Conservation (phyloP, 2,797 vertebrate genomes). For the Rallus crepitans region DNA sequence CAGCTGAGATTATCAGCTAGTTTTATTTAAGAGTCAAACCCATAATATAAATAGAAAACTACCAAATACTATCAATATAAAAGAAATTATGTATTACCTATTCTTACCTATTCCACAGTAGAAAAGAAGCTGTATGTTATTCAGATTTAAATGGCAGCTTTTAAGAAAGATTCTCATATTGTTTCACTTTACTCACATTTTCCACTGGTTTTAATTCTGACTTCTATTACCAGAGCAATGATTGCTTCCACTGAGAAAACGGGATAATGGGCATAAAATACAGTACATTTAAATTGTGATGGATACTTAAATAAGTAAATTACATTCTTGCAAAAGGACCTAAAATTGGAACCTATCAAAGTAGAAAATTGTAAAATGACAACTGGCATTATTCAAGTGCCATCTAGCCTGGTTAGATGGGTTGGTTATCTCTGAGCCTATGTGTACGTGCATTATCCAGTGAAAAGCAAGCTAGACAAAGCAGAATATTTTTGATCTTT, state of each 20-base stretch:
- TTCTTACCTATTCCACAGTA: background rate
- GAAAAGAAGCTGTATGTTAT: background rate
- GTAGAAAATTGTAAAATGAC: background rate
- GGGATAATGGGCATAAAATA: background rate
- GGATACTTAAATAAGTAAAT: background rate
- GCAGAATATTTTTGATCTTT: background rate
- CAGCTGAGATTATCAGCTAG: background rate
- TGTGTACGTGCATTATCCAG: background rate
- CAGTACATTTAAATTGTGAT: background rate
- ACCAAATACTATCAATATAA: background rate
- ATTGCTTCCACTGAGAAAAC: background rate
- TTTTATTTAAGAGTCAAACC: background rate
- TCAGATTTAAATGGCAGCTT: background rate
- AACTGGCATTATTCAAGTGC: background rate
- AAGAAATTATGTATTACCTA: background rate
- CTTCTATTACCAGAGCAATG: background rate
- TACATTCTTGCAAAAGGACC: background rate
- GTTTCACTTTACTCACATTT: background rate
- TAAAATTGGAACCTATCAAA: background rate
- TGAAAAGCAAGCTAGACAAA: background rate
- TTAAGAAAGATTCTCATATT: background rate
- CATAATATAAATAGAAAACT: background rate
- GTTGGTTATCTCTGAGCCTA: background rate
- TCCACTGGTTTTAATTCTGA: background rate
- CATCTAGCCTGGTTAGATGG: background rate